Percentiles rank a stretch among this genome's conserved stretches.
Evolutionary conservation across 2,888 invertebrate genomes (phyloP).

Genomic region (Leptinotarsa rubiginosa): DNA sequence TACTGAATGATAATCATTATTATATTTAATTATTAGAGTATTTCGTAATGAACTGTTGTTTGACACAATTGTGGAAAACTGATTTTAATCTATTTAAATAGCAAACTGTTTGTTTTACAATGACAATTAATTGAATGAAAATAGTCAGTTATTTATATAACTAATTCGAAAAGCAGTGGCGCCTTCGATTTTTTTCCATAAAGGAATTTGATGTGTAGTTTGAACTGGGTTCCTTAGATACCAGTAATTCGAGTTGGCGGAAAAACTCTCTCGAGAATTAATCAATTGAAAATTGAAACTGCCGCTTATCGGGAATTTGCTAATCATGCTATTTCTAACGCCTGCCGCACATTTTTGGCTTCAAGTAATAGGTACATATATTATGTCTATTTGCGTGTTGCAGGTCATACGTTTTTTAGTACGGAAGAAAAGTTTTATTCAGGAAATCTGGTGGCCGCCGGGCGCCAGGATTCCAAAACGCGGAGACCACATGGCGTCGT

Average conservation of each 20-base stretch:
- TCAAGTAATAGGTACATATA: neutral
- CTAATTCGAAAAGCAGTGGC: too few species aligned
- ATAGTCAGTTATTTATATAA: too few species aligned
- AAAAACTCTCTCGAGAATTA: too few species aligned
- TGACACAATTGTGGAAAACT: neutral
- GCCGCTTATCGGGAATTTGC: too few species aligned
- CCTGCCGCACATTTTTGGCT: conserved; percentile 5
- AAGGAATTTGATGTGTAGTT: too few species aligned
- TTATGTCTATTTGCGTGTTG: conserved; percentile 12
- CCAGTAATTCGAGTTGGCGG: too few species aligned
- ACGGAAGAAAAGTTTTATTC: conserved; percentile 10
- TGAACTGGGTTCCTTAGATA: too few species aligned
- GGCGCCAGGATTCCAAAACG: conserved; percentile 13
- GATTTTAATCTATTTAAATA: neutral
- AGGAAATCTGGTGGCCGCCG: conserved; percentile 1
- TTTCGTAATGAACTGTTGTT: neutral
- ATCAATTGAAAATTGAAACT: too few species aligned
- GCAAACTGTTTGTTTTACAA: neutral
- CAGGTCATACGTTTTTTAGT: conserved; percentile 1
- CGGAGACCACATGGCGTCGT: conserved; percentile 19
- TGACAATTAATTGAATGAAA: too few species aligned
- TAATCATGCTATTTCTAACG: neutral
- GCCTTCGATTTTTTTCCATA: too few species aligned
- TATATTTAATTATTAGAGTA: neutral
- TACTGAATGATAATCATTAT: neutral